These are phyloP conservation scores for Ceyx melanurus DNA, from an alignment of 2,113 vertebrate species.

Conservation along the genomic window DNA sequence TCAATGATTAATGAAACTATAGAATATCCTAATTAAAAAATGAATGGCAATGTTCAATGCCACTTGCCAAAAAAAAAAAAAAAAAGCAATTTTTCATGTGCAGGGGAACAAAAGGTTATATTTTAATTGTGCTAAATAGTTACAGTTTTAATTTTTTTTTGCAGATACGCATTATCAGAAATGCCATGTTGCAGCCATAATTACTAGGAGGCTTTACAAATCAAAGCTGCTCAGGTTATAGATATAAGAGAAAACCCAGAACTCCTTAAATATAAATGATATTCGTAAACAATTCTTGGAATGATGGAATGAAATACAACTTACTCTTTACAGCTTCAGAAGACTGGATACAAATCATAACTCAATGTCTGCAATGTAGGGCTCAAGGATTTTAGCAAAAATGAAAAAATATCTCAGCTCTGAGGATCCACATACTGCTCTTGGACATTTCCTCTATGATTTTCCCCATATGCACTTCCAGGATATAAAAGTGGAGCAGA, in stretches of 20 bases:
- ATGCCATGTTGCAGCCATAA: neutral
- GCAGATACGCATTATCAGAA: neutral
- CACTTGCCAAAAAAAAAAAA: too few species aligned
- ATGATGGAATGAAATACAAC: neutral
- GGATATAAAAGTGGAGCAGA: neutral
- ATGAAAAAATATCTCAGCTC: neutral
- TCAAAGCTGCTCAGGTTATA: neutral
- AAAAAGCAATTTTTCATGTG: neutral
- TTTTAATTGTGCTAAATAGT: neutral
- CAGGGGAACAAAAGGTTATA: neutral
- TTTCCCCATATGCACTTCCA: neutral
- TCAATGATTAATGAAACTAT: conserved; percentile 39
- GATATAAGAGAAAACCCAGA: neutral
- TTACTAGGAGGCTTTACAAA: neutral
- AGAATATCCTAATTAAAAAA: conserved; percentile 17
- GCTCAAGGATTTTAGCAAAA: neutral
- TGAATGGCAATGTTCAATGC: neutral
- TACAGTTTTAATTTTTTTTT: neutral
- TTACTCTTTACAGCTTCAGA: neutral
- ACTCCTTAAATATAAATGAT: neutral
- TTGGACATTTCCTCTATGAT: neutral
- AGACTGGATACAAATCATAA: neutral
- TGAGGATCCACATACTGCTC: neutral
- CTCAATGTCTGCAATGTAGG: neutral
- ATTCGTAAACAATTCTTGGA: neutral